phyloP scores from a whole-genome alignment of 1,140 invertebrate species.

The Brachionus sp. region DNA sequence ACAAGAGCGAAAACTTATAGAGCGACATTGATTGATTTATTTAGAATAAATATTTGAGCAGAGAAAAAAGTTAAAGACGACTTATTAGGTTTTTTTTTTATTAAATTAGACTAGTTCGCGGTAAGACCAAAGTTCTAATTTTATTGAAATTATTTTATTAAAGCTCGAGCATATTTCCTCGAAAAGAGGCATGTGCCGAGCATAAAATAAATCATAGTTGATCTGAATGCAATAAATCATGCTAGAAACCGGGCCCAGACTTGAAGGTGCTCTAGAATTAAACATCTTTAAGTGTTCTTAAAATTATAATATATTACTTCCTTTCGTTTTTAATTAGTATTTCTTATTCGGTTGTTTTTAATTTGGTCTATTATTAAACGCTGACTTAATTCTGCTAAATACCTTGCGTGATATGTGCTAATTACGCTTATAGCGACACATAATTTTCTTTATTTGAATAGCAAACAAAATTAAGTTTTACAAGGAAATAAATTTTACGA shows the following conservation, averaged over 20 bases:
- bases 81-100: neutral
- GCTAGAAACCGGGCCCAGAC: neutral
- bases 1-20: neutral
- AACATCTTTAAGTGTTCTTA: slow-evolving; percentile 3
- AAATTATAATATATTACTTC: slow-evolving; percentile 23
- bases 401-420: neutral
- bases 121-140: neutral
- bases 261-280: neutral
- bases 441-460: neutral
- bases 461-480: neutral
- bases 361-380: neutral
- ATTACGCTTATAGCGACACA: neutral
- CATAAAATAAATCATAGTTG: neutral
- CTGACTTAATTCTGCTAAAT: neutral
- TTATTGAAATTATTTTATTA: neutral
- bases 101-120: slow-evolving; percentile 1
- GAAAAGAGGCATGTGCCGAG: neutral
- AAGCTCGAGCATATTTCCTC: neutral
- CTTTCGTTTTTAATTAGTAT: slow-evolving; percentile 29
- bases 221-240: neutral
- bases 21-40: slow-evolving; percentile 8
- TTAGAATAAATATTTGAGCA: slow-evolving; percentile 10
- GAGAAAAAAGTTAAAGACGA: neutral
- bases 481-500: neutral
- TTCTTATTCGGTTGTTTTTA: neutral